These are phyloP conservation scores for Phoxinus phoxinus DNA, from an alignment of 2,113 vertebrate species.

Conservation along the genomic window DNA sequence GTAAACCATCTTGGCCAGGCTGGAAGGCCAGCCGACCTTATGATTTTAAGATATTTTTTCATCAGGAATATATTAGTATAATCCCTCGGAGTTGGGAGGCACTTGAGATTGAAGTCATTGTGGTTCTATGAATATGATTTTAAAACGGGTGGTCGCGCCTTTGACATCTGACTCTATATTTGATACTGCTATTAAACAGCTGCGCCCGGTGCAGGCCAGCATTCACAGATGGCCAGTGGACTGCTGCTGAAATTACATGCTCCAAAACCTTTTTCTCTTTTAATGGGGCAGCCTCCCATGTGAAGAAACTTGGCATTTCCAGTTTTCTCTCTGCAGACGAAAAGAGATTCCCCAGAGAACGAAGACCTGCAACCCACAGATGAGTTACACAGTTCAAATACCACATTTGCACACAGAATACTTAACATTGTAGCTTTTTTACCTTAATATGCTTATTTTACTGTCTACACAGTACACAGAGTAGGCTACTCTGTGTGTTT, in stretches of 20 bases:
- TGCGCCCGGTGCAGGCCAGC: constrained; percentile 56
- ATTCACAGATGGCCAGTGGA: constrained; percentile 51
- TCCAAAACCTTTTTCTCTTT: constrained; percentile 59
- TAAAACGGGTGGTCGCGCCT: constrained; percentile 42
- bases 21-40: neutral
- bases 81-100: neutral
- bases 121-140: constrained; percentile 28
- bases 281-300: constrained; percentile 57
- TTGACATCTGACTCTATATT: constrained; percentile 61
- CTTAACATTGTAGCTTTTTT: neutral
- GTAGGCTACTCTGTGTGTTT: neutral
- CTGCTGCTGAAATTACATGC: constrained; percentile 63
- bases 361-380: constrained; percentile 28
- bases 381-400: constrained; percentile 33
- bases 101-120: constrained; percentile 51
- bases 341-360: constrained; percentile 57
- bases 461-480: too few relatives aligned
- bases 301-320: constrained; percentile 60
- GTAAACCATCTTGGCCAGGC: neutral
- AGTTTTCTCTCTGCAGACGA: constrained; percentile 52
- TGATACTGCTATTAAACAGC: constrained; percentile 61
- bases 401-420: neutral
- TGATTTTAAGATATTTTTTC: neutral
- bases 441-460: neutral
- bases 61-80: neutral